Evolutionary conservation across 2,113 vertebrate genomes (phyloP).

Genomic region (Taxidea taxus): DNA sequence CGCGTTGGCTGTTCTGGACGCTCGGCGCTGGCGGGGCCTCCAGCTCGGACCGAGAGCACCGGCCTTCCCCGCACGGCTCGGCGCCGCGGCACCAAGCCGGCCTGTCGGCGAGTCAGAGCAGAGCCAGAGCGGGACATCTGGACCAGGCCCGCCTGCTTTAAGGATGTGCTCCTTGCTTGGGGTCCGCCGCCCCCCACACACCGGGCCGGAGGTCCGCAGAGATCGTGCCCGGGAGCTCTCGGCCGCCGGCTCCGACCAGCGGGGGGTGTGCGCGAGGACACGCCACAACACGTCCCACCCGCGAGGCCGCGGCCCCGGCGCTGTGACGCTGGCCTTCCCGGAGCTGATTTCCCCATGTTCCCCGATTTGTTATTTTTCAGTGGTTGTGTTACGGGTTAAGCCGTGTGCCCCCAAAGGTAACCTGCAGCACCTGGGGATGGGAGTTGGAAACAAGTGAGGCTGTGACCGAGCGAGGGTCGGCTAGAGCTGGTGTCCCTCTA

Average conservation of each 20-base stretch:
- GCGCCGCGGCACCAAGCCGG: too few species aligned
- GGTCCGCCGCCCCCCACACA: not conserved
- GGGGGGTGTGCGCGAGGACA: rapidly evolving
- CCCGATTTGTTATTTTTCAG: not conserved
- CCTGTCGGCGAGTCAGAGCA: not conserved
- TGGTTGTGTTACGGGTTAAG: not conserved
- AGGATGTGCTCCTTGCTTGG: not conserved
- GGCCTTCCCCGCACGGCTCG: too few species aligned
- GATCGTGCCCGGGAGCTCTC: not conserved
- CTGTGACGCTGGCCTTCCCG: not conserved
- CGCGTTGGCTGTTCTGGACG: too few species aligned
- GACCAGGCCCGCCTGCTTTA: not conserved
- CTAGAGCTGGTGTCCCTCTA: rapidly evolving
- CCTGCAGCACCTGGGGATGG: rapidly evolving
- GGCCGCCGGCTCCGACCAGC: rapidly evolving
- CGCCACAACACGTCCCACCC: not conserved
- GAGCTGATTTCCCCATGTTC: not conserved
- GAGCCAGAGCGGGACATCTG: not conserved
- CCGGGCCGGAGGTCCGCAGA: not conserved
- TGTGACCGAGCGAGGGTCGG: not conserved
- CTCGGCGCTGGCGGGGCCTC: too few species aligned
- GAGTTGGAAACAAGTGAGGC: not conserved
- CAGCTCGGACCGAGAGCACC: too few species aligned
- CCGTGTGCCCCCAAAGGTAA: not conserved
- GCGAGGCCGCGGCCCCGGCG: not conserved